phyloP scores from a whole-genome alignment of 1,140 invertebrate genomes.

The Penaeus japonicus region DNA sequence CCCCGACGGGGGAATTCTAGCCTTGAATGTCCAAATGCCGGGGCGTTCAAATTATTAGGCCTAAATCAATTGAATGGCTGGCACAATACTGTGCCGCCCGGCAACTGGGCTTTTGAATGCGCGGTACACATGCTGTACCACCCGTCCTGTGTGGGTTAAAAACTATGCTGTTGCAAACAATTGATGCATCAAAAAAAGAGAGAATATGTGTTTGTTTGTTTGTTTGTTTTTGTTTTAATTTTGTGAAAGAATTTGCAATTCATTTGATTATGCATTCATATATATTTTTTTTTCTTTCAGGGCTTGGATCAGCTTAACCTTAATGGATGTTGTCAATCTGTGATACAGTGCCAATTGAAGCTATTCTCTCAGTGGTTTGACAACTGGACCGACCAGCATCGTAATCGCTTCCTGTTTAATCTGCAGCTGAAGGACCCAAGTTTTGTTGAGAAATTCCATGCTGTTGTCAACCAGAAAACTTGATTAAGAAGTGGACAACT shows the following conservation, averaged over 20 bases:
- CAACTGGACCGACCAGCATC: constrained; percentile 39
- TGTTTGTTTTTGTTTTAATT: too few species aligned
- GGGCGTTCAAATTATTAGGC: too few species aligned
- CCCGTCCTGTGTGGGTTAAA: too few species aligned
- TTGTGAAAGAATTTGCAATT: not conserved
- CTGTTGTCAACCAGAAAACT: constrained; percentile 13
- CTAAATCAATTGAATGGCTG: too few species aligned
- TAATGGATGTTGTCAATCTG: constrained; percentile 41
- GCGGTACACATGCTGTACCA: too few species aligned
- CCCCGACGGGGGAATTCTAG: too few species aligned
- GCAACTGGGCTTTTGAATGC: too few species aligned
- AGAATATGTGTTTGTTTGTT: too few species aligned
- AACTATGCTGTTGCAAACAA: not conserved
- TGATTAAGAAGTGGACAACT: not conserved
- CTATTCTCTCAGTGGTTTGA: constrained; percentile 55
- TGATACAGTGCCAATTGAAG: constrained; percentile 54
- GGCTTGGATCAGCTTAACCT: constrained; percentile 50
- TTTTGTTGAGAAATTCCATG: constrained; percentile 52
- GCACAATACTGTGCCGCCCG: too few species aligned
- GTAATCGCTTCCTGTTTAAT: constrained; percentile 42
- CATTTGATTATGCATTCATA: not conserved
- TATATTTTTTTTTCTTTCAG: constrained; percentile 23
- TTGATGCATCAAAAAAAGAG: not conserved
- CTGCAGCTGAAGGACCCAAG: constrained; percentile 43
- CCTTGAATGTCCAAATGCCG: too few species aligned